Evolutionary conservation across 2,888 invertebrate species (phyloP), one percentile per base, ranked within the genome.

Genomic region (Cephus pygmeus): DNA sequence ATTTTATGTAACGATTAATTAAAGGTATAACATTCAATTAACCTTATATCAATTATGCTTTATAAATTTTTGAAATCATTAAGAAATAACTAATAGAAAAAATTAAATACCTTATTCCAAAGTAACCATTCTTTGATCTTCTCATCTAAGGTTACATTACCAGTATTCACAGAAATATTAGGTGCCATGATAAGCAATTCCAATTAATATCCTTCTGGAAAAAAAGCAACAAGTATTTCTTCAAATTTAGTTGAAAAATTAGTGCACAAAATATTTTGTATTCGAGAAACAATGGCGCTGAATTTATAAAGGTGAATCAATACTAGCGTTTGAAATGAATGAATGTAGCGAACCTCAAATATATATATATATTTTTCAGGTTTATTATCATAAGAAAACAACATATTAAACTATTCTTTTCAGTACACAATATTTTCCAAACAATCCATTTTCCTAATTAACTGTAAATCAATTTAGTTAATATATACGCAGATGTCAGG

Each of bases 111-210:
- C 93, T 94, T 94, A 89, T 97, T 97, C 94, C 95, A 96, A 82
- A 92, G 90, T 6, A 96, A 89, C 96, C 97, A 97, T 84, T 95
- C 94, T 30, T 93, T 91, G 23, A 97, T 94, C 90, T 95, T 95
- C 23, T 92, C 89, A 90, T 96, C 94, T 79, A 97, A 91, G 83
- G 93, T 92, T 36, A 85, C 78, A 86, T 93, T 92, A 76, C 93
- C 94, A 82, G 94, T 94, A 6, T 92, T 90, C 33, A 87, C 78
- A 75, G 81, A 76, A 79, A 84, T 83, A 34, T 83, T 75, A 9
- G 83, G 79, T 30, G 81, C 73, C 85, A 85, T 85, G 56, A 23
- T 56, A 56, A 23, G 2, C 56, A 23, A 56, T 23, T 56, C 56
- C 9, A 23, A 56, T 23, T 56, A 56, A 9, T 56, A 56, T 56